phyloP scores from a whole-genome alignment of 2,888 invertebrate genomes.

The Cerastis rubricosa region DNA sequence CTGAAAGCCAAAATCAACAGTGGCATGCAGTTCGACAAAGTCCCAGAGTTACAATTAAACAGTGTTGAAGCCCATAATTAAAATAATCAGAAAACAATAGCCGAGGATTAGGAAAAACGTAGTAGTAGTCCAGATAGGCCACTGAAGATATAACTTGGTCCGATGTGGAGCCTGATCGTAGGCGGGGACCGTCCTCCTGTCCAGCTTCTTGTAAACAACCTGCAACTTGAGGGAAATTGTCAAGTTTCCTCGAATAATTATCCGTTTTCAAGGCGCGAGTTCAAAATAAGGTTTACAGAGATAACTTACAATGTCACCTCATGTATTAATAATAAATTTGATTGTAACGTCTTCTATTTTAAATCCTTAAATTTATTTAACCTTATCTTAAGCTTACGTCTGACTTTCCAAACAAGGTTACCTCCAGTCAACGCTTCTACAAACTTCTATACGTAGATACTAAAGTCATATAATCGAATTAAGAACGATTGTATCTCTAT shows the following conservation, averaged over 20 bases:
- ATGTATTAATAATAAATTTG: background rate
- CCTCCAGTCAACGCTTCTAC: background rate
- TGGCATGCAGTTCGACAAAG: no score
- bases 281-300: background rate
- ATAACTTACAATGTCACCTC: background rate
- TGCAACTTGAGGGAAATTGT: background rate
- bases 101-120: no score
- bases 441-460: background rate
- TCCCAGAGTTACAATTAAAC: no score
- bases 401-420: background rate
- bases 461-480: slow-evolving; percentile 19
- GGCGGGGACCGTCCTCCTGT: background rate
- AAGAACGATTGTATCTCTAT: slow-evolving; percentile 24
- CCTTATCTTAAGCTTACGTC: background rate
- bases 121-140: background rate
- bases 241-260: background rate
- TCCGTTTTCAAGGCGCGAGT: background rate
- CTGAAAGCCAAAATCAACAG: no score
- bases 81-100: no score
- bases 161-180: background rate
- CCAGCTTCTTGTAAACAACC: background rate
- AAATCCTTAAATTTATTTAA: background rate
- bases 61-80: no score
- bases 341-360: background rate
- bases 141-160: background rate